phyloP scores from a whole-genome alignment of 2,113 vertebrate species.

The Crypturellus undulatus region DNA sequence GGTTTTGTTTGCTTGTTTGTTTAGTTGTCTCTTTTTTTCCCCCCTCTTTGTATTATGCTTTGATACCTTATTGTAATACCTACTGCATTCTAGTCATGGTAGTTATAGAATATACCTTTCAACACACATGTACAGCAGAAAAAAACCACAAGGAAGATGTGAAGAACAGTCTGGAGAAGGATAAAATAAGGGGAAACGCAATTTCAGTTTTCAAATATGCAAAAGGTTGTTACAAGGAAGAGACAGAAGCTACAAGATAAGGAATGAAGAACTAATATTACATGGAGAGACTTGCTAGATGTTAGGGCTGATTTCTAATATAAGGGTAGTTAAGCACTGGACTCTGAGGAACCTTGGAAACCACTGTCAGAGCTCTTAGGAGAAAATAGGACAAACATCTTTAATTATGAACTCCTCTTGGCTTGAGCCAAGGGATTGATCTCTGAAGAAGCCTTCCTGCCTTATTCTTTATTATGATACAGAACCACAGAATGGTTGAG shows the following conservation, averaged over 20 bases:
- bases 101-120: neutral
- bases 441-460: constrained; percentile 17
- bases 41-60: constrained; percentile 5
- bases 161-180: neutral
- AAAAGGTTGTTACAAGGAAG: neutral
- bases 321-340: neutral
- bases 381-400: constrained; percentile 42
- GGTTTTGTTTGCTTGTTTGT: neutral
- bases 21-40: neutral
- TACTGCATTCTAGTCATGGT: neutral
- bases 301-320: neutral
- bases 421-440: constrained; percentile 26
- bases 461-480: neutral
- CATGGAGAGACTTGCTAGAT: neutral
- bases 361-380: constrained; percentile 33
- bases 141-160: neutral
- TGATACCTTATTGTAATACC: constrained; percentile 11
- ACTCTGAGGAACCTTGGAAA: neutral
- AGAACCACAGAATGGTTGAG: no score
- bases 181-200: neutral
- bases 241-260: neutral
- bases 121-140: neutral
- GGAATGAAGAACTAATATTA: constrained; percentile 8
- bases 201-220: neutral
- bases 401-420: constrained; percentile 27